Conservation (phyloP, 1,140 invertebrate genomes). For the Temnothorax longispinosus region DNA sequence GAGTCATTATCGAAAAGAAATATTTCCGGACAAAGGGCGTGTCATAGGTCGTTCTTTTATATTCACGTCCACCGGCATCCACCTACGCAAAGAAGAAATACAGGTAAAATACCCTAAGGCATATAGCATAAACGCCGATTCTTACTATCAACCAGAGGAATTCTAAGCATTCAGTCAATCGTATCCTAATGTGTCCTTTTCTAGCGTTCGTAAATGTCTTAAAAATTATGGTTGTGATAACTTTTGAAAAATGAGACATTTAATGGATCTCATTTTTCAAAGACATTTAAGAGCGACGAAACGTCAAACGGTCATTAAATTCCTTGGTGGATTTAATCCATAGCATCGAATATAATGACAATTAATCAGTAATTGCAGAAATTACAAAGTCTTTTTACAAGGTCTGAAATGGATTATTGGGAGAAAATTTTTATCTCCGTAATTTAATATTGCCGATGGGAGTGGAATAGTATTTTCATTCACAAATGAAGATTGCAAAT, state of each 20-base stretch:
- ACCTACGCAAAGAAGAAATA: conserved; percentile 29
- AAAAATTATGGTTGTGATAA: conserved; percentile 22
- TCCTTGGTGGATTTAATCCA: not conserved
- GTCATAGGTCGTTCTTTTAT: conserved; percentile 58
- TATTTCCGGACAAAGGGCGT: conserved; percentile 44
- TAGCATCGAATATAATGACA: not conserved
- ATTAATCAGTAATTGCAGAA: not conserved
- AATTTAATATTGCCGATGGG: not conserved
- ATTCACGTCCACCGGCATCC: not conserved
- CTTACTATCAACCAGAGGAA: conserved; percentile 32
- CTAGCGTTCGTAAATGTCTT: conserved; percentile 10
- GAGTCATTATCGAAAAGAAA: conserved; percentile 14
- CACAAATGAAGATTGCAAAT: not conserved
- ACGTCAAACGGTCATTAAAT: not conserved
- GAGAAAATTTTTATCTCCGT: not conserved
- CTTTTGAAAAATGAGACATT: conserved; percentile 18
- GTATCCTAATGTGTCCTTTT: conserved; percentile 17
- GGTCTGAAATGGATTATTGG: not conserved
- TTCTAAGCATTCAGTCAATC: conserved; percentile 38
- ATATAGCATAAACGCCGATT: conserved; percentile 10
- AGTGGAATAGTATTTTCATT: not conserved
- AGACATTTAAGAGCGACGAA: not conserved
- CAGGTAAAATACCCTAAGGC: conserved; percentile 52
- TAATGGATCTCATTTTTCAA: not conserved
- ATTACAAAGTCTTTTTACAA: not conserved